Evolutionary conservation across 2,888 invertebrate species (phyloP), one percentile per base, ranked within the genome.

Genomic region (Bombyx huttoni): DNA sequence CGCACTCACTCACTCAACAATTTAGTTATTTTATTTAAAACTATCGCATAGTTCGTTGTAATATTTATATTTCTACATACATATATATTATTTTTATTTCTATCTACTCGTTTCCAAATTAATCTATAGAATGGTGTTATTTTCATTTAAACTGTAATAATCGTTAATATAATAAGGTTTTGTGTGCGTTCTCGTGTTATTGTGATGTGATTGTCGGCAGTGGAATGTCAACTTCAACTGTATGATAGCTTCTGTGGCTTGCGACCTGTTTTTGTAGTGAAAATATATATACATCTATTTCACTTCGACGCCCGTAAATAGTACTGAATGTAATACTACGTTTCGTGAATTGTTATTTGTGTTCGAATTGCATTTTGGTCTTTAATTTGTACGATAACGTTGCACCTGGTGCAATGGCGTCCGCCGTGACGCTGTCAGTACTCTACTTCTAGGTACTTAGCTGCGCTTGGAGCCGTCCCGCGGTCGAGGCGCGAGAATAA

Each of bases 371-470:
- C 63, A 68, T 80, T 83, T 85, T 87, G 86, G 86, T 87, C 85
- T 86, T 73, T 77, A 78, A 74, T 82, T 86, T 86, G 86, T 87
- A 85, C 86, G 81, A 76, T 81, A 58, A 70, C 64, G 80, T 85
- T 84, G 82, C 74, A 81, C 80, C 84, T n/a, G n/a, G n/a, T n/a
- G n/a, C n/a, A 79, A 78, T 57, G 68, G 78, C 80, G 75, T 69
- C 63, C 63, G 63, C 65, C 74, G 64, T 70, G 64, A 63, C 61
- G 52, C 56, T 56, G 55, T 59, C 53, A 62, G 60, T 61, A 55
- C 54, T 54, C 59, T 56, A 59, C 55, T 52, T 56, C 56, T 51
- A 34, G 49, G 45, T 48, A 35, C 51, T 33, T 53, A 50, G 55
- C 58, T 52, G 55, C 46, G 52, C 51, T 50, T 54, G 56, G 75